Base-by-base conservation (phyloP, 2,797 vertebrate species). In the Heliangelus exortis region DNA sequence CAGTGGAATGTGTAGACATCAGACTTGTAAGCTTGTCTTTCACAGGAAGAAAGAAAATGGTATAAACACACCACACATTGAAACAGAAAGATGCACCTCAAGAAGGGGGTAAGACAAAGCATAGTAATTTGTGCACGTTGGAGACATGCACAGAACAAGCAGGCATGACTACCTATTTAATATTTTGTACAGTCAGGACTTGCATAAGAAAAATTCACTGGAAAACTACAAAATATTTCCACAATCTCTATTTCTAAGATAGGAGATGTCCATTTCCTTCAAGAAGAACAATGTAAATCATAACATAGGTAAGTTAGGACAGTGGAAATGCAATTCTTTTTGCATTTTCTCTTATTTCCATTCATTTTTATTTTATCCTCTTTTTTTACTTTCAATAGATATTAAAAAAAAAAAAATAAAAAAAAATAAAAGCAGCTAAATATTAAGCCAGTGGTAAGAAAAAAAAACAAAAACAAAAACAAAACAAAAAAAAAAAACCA, bases 161-260 rank as follows among this genome's bases (percentile, higher is more conserved):
- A 66, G 2, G 1, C 0, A 0, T 29, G 5, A 18, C 28, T 7
- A 18, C 3, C 2, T 39, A 4, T 43, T 75, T 39, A 19, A 9
- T 34, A 54, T 61, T 79, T 76, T 78, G n/a, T 15, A 21, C 14
- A 29, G 17, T 15, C 17, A 68, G 12, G 22, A 47, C 9, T 63
- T 7, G 0, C n/a, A 15, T 1, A 59, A 15, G 39, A 39, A 39
- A 39, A 39, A 39, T 39, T 39, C 3, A 12, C 6, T 58, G 17
- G 54, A 67, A 68, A 77, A 25, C 5, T 43, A 10, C 2, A 45
- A 51, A 53, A 5, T 9, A 29, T 58, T 77, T 83, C 12, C 7
- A 23, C 34, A 55, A 9, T 1, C 4, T 54, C 25, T 66, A 33
- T 50, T 79, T 83, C 39, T 80, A 36, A 67, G 7, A 18, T 39